A percentile compares a stretch with the other conserved stretches of the same genome.
phyloP scores from a whole-genome alignment of 2,888 invertebrate genomes.

The Hirtodrosophila confusa region DNA sequence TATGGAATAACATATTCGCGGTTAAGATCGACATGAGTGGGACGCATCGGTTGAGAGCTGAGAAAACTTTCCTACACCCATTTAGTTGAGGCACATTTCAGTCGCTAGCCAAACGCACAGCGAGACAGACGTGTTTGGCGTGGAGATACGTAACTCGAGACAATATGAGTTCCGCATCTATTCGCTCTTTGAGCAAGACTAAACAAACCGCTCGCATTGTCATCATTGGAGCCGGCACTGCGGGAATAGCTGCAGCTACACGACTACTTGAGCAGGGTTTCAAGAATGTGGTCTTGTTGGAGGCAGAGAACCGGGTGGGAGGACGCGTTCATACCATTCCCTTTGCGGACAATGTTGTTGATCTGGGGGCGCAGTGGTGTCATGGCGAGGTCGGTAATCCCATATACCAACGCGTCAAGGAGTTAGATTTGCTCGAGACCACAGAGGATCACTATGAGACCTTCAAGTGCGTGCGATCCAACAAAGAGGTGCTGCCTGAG shows the following conservation, averaged over 20 bases:
- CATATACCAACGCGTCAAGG: constrained; percentile 86
- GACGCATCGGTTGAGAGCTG: not conserved
- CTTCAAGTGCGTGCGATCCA: constrained; percentile 80
- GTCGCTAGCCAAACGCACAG: constrained; percentile 45
- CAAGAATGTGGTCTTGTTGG: constrained; percentile 86
- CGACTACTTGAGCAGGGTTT: constrained; percentile 83
- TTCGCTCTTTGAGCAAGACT: constrained; percentile 46
- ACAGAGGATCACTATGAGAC: constrained; percentile 77
- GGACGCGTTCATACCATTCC: constrained; percentile 86
- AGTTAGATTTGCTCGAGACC: constrained; percentile 70
- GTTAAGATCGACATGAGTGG: too few relatives aligned
- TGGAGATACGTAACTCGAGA: not conserved
- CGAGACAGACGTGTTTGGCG: constrained; percentile 18
- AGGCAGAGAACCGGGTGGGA: constrained; percentile 87
- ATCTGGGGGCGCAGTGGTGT: constrained; percentile 92
- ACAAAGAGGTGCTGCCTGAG: constrained; percentile 82
- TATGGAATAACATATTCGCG: too few relatives aligned
- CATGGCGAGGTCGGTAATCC: constrained; percentile 87
- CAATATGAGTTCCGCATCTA: constrained; percentile 50
- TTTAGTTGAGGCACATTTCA: constrained; percentile 29
- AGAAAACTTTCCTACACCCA: constrained; percentile 18
- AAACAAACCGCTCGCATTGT: constrained; percentile 78
- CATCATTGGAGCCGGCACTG: constrained; percentile 83
- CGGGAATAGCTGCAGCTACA: constrained; percentile 83
- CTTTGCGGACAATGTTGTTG: constrained; percentile 86